Conservation (phyloP, 1,140 invertebrate species). For the Scaptomyza hsui region DNA sequence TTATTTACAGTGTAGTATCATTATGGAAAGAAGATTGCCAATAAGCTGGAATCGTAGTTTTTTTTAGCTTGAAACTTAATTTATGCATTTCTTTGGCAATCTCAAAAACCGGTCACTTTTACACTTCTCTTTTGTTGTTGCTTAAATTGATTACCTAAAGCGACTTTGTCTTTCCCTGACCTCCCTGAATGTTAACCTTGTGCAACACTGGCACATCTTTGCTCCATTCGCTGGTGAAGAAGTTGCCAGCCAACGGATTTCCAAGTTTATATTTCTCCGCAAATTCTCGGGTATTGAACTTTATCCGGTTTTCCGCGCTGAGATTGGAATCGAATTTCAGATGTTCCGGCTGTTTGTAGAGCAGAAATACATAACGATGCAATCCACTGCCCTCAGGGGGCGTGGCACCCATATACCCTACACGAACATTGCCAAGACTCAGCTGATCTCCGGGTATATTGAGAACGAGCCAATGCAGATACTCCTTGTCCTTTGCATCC, state of each 20-base stretch:
- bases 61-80: slow-evolving; percentile 38
- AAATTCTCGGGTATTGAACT: slow-evolving; percentile 92
- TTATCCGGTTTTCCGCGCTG: slow-evolving; percentile 87
- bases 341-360: slow-evolving; percentile 90
- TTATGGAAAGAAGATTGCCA: slow-evolving; percentile 1
- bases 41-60: slow-evolving; percentile 14
- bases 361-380: slow-evolving; percentile 95
- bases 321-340: slow-evolving; percentile 84
- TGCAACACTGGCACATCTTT: slow-evolving; percentile 45
- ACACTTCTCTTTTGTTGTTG: background rate
- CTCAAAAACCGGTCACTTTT: slow-evolving; percentile 32
- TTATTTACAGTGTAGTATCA: slow-evolving; percentile 39
- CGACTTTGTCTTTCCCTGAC: background rate
- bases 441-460: slow-evolving; percentile 94
- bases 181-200: slow-evolving; percentile 18
- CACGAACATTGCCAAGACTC: slow-evolving; percentile 90
- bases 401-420: slow-evolving; percentile 93
- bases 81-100: slow-evolving; percentile 53
- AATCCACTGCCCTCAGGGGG: slow-evolving; percentile 92
- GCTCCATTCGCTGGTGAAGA: slow-evolving; percentile 85
- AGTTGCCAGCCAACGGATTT: slow-evolving; percentile 93
- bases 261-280: slow-evolving; percentile 92
- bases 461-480: slow-evolving; percentile 95
- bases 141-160: slow-evolving; percentile 19
- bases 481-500: slow-evolving; percentile 89